Conservation (phyloP, 1,140 invertebrate genomes). For the Propsilocerus akamusi region DNA sequence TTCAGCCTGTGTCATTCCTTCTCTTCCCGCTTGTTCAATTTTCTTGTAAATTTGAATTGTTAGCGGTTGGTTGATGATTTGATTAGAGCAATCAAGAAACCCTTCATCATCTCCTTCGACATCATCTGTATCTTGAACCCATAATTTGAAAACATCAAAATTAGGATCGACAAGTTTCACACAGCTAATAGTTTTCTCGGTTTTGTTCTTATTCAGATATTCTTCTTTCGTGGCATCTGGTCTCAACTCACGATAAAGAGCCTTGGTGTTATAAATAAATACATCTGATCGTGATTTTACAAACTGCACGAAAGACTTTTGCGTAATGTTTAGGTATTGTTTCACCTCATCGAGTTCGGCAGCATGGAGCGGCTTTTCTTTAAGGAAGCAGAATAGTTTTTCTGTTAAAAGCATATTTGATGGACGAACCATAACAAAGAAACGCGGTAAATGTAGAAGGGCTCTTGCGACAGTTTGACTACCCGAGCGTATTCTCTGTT, state of each 20-base stretch:
- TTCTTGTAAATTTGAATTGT: slow-evolving; percentile 13
- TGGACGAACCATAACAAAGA: background rate
- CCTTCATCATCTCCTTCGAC: slow-evolving; percentile 32
- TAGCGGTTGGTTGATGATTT: slow-evolving; percentile 15
- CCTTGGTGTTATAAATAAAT: slow-evolving; percentile 17
- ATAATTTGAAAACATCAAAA: slow-evolving; percentile 25
- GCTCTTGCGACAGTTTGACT: background rate
- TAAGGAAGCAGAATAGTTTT: background rate
- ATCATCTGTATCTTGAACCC: slow-evolving; percentile 22
- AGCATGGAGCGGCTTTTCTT: background rate
- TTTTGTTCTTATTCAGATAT: slow-evolving; percentile 28
- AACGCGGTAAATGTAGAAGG: background rate
- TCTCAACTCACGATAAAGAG: slow-evolving; percentile 35
- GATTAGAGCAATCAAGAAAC: slow-evolving; percentile 9
- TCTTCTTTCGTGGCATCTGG: slow-evolving; percentile 32
- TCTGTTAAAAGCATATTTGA: background rate
- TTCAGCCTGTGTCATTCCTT: slow-evolving; percentile 13
- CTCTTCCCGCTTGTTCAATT: slow-evolving; percentile 12
- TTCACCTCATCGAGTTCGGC: background rate
- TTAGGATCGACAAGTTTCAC: slow-evolving; percentile 31
- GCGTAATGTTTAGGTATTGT: background rate
- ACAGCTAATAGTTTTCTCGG: slow-evolving; percentile 30
- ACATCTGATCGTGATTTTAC: slow-evolving; percentile 6
- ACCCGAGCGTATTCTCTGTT: background rate
- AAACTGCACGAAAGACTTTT: background rate